Evolutionary conservation across 1,140 invertebrate genomes (phyloP).

Genomic region (Heliconius congener): DNA sequence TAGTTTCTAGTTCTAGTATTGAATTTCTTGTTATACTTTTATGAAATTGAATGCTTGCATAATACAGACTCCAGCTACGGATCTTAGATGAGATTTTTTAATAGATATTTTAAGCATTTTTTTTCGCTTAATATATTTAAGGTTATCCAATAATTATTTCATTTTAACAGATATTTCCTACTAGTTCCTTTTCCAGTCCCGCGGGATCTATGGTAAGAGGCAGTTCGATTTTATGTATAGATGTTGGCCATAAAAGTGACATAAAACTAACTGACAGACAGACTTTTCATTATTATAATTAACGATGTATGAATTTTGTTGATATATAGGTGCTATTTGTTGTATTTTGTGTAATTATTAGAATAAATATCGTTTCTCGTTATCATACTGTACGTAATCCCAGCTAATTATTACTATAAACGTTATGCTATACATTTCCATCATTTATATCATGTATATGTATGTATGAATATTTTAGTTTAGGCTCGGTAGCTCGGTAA

Average conservation of each 20-base stretch:
- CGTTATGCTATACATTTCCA: neutral
- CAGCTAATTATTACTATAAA: neutral
- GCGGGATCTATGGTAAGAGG: conserved; percentile 1
- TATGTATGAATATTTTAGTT: no score
- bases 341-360: neutral
- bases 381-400: neutral
- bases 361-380: neutral
- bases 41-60: no score
- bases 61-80: no score
- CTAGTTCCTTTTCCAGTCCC: neutral
- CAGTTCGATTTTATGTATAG: neutral
- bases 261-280: neutral
- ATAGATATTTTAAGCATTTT: no score
- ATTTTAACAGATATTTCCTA: conserved; percentile 6
- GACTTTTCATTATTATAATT: neutral
- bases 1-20: no score
- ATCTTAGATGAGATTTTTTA: no score
- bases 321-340: neutral
- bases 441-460: neutral
- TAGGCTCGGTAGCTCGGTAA: no score
- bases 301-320: neutral
- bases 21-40: no score
- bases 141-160: neutral
- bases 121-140: neutral
- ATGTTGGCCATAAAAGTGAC: neutral